These are phyloP conservation scores for Anoplolepis gracilipes DNA, from an alignment of 1,140 invertebrate species.

Conservation along the genomic window DNA sequence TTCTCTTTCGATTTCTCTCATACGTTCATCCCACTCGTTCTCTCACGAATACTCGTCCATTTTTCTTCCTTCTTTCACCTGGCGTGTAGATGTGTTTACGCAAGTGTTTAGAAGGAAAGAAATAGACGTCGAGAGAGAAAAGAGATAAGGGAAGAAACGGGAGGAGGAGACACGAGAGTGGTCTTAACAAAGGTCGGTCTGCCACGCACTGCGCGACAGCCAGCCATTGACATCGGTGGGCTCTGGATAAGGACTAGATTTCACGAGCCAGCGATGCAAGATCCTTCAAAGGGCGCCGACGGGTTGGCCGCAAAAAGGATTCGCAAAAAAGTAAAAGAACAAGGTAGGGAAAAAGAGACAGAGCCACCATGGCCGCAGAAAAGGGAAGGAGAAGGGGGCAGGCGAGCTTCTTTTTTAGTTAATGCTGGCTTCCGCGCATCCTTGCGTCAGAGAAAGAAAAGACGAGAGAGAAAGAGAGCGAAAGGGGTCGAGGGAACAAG, in stretches of 20 bases:
- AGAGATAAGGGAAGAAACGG: slow-evolving; percentile 50
- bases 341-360: slow-evolving; percentile 17
- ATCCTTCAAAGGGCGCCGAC: slow-evolving; percentile 84
- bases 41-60: neutral
- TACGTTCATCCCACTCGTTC: neutral
- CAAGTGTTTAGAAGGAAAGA: slow-evolving; percentile 43
- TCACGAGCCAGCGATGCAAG: slow-evolving; percentile 84
- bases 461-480: slow-evolving; percentile 20
- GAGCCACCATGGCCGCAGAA: slow-evolving; percentile 65
- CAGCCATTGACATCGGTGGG: slow-evolving; percentile 83
- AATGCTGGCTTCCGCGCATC: slow-evolving; percentile 67
- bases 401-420: slow-evolving; percentile 70
- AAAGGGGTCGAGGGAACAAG: slow-evolving; percentile 47
- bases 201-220: slow-evolving; percentile 73
- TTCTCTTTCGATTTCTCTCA: neutral
- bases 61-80: slow-evolving; percentile 22
- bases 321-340: slow-evolving; percentile 76
- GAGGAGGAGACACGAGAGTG: slow-evolving; percentile 75
- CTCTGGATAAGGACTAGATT: slow-evolving; percentile 84
- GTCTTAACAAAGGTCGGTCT: slow-evolving; percentile 82
- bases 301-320: slow-evolving; percentile 83
- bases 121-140: slow-evolving; percentile 49
- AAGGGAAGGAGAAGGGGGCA: slow-evolving; percentile 63
- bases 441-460: slow-evolving; percentile 50
- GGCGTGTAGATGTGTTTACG: slow-evolving; percentile 36